These are phyloP conservation scores for Antidorcas marsupialis DNA, from an alignment of 2,113 vertebrate genomes.

Conservation along the genomic window DNA sequence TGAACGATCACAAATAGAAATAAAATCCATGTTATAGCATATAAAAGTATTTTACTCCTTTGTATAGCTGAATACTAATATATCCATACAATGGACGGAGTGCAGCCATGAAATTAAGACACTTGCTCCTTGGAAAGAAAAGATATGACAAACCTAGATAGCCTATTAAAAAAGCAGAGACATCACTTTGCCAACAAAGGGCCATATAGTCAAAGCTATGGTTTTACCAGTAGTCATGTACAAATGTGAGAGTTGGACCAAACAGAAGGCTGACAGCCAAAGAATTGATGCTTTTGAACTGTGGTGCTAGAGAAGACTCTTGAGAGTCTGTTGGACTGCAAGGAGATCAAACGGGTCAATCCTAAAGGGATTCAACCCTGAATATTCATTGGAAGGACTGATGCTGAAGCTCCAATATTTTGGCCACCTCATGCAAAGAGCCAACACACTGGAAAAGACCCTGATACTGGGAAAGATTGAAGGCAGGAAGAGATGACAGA, in stretches of 20 bases:
- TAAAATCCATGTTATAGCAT: neutral
- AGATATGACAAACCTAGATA: neutral
- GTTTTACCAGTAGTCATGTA: neutral
- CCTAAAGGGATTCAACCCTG: neutral
- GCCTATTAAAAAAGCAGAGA: neutral
- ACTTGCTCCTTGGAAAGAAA: neutral
- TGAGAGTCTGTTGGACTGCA: neutral
- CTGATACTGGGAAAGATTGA: neutral
- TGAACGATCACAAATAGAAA: neutral
- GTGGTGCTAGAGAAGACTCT: neutral
- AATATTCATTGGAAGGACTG: neutral
- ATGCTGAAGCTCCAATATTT: neutral
- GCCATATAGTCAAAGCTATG: neutral
- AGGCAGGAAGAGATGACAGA: neutral
- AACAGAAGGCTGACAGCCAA: neutral
- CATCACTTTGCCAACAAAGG: neutral
- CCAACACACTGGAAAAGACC: neutral
- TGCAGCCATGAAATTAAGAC: neutral
- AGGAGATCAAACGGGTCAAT: fast-evolving
- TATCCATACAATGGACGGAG: neutral
- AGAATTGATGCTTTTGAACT: neutral
- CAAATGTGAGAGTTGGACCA: neutral
- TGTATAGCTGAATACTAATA: neutral
- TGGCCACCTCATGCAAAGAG: neutral
- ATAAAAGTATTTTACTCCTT: neutral